Conservation (phyloP, 2,888 invertebrate genomes). For the Nomada flava region DNA sequence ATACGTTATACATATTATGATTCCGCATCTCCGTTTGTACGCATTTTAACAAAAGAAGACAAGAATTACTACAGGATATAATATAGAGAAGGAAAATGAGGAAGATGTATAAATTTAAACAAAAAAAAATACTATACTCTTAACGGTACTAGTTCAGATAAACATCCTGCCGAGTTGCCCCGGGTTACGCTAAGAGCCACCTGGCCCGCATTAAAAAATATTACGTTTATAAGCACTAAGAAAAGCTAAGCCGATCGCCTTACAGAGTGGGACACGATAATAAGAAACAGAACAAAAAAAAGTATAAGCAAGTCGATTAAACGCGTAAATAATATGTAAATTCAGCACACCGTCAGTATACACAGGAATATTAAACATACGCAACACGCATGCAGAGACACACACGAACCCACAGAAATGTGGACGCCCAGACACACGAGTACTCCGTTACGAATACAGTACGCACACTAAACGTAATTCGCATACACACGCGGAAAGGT, state of each 20-base stretch:
- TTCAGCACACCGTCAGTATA: constrained; percentile 17
- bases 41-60: constrained; percentile 73
- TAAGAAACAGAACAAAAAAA: constrained; percentile 43
- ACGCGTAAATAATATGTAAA: constrained; percentile 47
- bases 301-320: constrained; percentile 30
- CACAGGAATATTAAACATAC: neutral
- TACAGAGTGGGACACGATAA: constrained; percentile 67
- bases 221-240: constrained; percentile 70
- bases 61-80: constrained; percentile 71
- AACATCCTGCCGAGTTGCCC: constrained; percentile 81
- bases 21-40: constrained; percentile 80
- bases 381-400: neutral
- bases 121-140: constrained; percentile 70
- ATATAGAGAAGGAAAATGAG: constrained; percentile 8
- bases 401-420: constrained; percentile 7
- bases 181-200: constrained; percentile 78
- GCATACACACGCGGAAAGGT: constrained; percentile 12
- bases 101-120: constrained; percentile 58
- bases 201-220: constrained; percentile 73
- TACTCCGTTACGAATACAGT: constrained; percentile 6
- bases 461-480: neutral
- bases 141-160: constrained; percentile 81
- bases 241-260: constrained; percentile 69
- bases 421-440: constrained; percentile 5
- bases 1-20: constrained; percentile 75